phyloP scores from a whole-genome alignment of 1,140 invertebrate species.

The Campodea augens region DNA sequence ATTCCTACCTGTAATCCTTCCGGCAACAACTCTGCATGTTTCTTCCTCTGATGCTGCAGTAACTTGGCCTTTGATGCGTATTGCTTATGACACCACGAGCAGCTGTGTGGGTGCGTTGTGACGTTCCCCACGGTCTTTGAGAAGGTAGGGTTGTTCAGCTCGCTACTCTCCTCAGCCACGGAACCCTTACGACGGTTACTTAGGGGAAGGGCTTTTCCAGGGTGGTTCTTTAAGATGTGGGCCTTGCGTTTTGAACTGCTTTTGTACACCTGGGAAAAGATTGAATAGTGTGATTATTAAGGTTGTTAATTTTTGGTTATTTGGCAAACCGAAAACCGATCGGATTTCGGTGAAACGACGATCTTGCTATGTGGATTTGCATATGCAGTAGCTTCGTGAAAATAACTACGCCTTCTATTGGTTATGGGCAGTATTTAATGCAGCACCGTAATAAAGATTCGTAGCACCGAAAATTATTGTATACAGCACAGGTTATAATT shows the following conservation, averaged over 20 bases:
- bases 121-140: conserved; percentile 51
- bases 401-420: too few species aligned
- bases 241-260: conserved; percentile 66
- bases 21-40: conserved; percentile 35
- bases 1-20: conserved; percentile 15
- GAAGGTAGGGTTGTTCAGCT: conserved; percentile 41
- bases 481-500: too few species aligned
- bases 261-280: conserved; percentile 43
- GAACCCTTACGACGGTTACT: conserved; percentile 33
- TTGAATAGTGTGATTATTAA: too few species aligned
- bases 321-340: too few species aligned
- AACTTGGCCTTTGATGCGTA: conserved; percentile 66
- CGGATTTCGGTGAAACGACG: too few species aligned
- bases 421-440: too few species aligned
- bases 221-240: conserved; percentile 71
- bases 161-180: background rate
- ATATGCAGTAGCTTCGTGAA: too few species aligned
- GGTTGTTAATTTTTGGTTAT: too few species aligned
- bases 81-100: conserved; percentile 65
- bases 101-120: conserved; percentile 49
- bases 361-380: too few species aligned
- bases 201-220: conserved; percentile 46
- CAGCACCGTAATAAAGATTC: too few species aligned
- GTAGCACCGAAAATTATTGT: too few species aligned
- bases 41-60: conserved; percentile 58